These are phyloP conservation scores for Synanthedon vespiformis DNA, from an alignment of 2,888 invertebrate genomes.

Conservation along the genomic window DNA sequence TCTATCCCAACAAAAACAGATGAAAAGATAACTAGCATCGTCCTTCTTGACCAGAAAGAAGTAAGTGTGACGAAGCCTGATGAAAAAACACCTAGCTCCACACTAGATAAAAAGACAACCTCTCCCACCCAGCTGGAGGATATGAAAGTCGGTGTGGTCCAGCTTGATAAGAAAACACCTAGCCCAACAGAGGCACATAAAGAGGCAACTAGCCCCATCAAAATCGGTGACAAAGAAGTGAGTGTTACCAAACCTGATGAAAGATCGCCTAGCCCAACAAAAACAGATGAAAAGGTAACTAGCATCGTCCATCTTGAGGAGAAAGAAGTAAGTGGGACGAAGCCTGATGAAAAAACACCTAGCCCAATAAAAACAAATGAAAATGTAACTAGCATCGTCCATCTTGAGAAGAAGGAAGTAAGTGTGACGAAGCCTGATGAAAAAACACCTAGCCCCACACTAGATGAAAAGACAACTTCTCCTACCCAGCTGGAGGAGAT, in stretches of 20 bases:
- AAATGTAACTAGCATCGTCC: not conserved
- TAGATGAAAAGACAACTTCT: not conserved
- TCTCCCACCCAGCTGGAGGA: slow-evolving; percentile 3
- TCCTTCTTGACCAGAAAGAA: not conserved
- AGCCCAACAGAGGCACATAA: slow-evolving; percentile 3
- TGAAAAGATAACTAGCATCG: not conserved
- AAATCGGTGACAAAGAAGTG: slow-evolving; percentile 1
- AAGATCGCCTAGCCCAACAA: slow-evolving; percentile 1
- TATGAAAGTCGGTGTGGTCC: not conserved
- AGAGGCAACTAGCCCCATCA: slow-evolving; percentile 4
- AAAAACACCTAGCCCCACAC: not conserved
- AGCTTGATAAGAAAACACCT: not conserved
- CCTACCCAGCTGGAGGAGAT: not conserved
- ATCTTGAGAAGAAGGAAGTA: not conserved
- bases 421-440: no score
- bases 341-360: not conserved
- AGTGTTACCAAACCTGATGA: slow-evolving; percentile 1
- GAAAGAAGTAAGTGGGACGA: not conserved
- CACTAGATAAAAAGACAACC: not conserved
- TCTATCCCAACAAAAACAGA: not conserved
- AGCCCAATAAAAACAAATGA: not conserved
- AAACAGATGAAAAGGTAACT: not conserved
- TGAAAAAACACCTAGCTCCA: slow-evolving; percentile 1
- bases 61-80: not conserved
- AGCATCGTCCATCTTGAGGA: not conserved